These are phyloP conservation scores for Pseudoips prasinana DNA, from an alignment of 2,888 invertebrate species.

Conservation along the genomic window DNA sequence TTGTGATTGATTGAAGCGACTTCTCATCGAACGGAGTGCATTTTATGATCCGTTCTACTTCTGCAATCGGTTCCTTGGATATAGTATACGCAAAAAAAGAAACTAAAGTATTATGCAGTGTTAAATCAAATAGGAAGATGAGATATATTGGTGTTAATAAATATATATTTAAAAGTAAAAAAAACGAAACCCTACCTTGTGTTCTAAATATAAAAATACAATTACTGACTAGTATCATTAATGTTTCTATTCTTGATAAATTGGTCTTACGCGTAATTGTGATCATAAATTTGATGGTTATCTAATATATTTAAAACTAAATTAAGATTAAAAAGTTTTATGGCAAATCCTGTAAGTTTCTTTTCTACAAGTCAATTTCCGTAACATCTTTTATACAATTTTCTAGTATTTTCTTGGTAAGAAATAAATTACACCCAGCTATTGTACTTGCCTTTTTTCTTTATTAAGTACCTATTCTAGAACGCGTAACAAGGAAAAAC, in stretches of 20 bases:
- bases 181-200: too few species aligned
- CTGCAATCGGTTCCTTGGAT: conserved; percentile 48
- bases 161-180: too few species aligned
- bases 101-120: conserved; percentile 12
- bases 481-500: too few species aligned
- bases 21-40: conserved; percentile 65
- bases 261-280: too few species aligned
- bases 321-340: conserved; percentile 20
- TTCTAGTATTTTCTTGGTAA: conserved; percentile 5
- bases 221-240: too few species aligned
- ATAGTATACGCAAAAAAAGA: conserved; percentile 47
- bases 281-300: too few species aligned
- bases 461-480: neutral
- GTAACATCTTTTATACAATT: conserved; percentile 20
- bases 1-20: conserved; percentile 78
- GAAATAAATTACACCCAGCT: conserved; percentile 1
- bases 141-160: too few species aligned
- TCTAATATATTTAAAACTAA: too few species aligned
- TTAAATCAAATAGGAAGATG: too few species aligned
- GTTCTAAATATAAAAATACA: too few species aligned
- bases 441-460: too few species aligned
- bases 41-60: conserved; percentile 75
- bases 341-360: conserved; percentile 20
- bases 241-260: too few species aligned
- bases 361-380: conserved; percentile 14